Conservation (phyloP, 2,888 invertebrate genomes). For the Scaptodrosophila latifasciaeformis region DNA sequence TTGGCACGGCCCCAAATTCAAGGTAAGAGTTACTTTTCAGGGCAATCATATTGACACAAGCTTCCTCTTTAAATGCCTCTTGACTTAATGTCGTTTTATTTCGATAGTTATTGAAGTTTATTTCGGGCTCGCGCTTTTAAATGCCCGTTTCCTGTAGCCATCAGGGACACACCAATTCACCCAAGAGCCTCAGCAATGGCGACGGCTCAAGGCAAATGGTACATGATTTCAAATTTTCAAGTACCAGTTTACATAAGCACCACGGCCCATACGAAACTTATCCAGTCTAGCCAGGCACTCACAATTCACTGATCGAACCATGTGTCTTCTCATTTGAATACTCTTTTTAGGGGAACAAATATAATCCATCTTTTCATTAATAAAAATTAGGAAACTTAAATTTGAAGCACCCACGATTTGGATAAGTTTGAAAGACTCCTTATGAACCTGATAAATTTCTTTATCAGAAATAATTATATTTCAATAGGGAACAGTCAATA, state of each 20-base stretch:
- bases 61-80: conserved; percentile 60
- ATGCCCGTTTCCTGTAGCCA: conserved; percentile 64
- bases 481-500: too few species aligned
- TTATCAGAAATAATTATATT: too few species aligned
- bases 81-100: conserved; percentile 60
- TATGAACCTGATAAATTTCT: too few species aligned
- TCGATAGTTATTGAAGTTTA: conserved; percentile 46
- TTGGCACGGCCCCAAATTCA: conserved; percentile 20
- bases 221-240: conserved; percentile 69
- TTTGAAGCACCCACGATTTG: too few species aligned
- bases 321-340: too few species aligned
- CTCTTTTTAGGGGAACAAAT: too few species aligned
- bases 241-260: conserved; percentile 64
- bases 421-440: too few species aligned
- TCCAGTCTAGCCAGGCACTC: too few species aligned
- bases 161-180: conserved; percentile 51
- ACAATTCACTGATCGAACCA: too few species aligned
- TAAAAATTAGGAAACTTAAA: too few species aligned
- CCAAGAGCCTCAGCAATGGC: conserved; percentile 2
- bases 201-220: conserved; percentile 60
- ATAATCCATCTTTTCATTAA: too few species aligned
- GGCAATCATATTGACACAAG: conserved; percentile 58
- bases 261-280: too few species aligned
- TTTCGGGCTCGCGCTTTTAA: conserved; percentile 51
- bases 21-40: conserved; percentile 26